phyloP scores from a whole-genome alignment of 30 jellyfish, hydroid and myxozoan genomes.

The Aurelia aurita region DNA sequence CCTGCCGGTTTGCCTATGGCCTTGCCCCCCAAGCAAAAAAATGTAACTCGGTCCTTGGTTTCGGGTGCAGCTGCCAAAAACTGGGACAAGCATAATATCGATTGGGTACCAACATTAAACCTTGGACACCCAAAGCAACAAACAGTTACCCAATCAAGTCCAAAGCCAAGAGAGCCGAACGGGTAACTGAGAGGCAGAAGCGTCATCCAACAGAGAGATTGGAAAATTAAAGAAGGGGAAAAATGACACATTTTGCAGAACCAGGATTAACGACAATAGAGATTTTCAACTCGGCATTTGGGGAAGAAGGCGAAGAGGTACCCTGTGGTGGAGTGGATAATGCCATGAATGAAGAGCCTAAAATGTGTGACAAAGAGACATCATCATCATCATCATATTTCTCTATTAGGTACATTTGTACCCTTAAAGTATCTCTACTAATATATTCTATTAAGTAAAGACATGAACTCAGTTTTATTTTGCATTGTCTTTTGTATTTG shows the following conservation, averaged over 20 bases:
- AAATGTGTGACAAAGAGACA: slow-evolving; percentile 29
- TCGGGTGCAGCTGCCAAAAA: slow-evolving; percentile 62
- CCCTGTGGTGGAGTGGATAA: slow-evolving; percentile 28
- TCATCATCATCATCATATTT: too few species aligned
- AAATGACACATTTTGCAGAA: slow-evolving; percentile 36
- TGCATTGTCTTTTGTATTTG: too few species aligned
- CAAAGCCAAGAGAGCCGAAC: slow-evolving; percentile 50
- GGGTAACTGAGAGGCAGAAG: slow-evolving; percentile 39
- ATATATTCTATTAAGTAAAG: too few species aligned
- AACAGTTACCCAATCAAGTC: slow-evolving; percentile 30
- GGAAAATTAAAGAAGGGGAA: slow-evolving; percentile 33
- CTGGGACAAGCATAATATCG: slow-evolving; percentile 43
- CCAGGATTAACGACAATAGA: slow-evolving; percentile 37
- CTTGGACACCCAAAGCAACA: slow-evolving; percentile 59
- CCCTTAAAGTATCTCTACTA: too few species aligned
- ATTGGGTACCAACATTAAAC: slow-evolving; percentile 62
- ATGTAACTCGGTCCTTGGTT: slow-evolving; percentile 52
- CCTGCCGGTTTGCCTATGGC: too few species aligned
- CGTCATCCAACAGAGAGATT: slow-evolving; percentile 41
- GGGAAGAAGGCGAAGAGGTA: slow-evolving; percentile 28
- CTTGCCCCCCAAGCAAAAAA: too few species aligned
- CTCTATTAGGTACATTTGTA: too few species aligned
- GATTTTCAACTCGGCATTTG: slow-evolving; percentile 47
- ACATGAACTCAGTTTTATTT: too few species aligned
- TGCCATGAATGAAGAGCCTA: slow-evolving; percentile 27